Base-by-base conservation (phyloP, 2,888 invertebrate genomes). In the Apomyelois bistriatella region DNA sequence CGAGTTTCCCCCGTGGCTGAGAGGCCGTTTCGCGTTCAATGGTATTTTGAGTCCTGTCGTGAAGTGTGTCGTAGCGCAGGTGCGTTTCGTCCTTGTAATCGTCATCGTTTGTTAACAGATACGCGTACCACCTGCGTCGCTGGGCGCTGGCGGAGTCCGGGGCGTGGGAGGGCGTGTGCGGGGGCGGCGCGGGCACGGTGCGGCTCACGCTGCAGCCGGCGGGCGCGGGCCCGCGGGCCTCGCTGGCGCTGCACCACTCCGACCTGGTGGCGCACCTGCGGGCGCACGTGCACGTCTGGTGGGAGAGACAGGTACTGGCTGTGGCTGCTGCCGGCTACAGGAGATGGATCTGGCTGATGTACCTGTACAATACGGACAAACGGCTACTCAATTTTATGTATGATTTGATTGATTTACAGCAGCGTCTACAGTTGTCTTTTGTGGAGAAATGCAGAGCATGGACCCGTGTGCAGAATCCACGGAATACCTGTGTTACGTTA, bases 271-370 rank as follows among this genome's bases (percentile, higher is more conserved):
- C 97, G 3, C 98, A 98, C 79, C 86, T 98, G 51, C 91, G 98
- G 58, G 98, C 98, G 0, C 98, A 98, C 90, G 97, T 98, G 53
- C 96, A 97, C n/a, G 95, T 96, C 62, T 98, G 98, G 98, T 98
- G 97, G 96, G 97, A 97, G 81, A 91, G 91, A 56, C 88, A 89
- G 83, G 86, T 85, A 47, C 2, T 28, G 28, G n/a, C n/a, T 28
- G 3, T 3, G 7, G 28, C 3, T 28, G 28, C 4, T 28, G 28
- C 7, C 28, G 3, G 7, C 28, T 28, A 28, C 3, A 5, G 7
- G 4, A 28, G 28, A 28, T 3, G 28, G 28, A 3, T 28, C 4
- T 3, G 28, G 28, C 32, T 10, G 7, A 10, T 8, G 46, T n/a
- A 28, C 0, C 51, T 41, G 22, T 55, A 40, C 58, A 30, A 22